Evolutionary conservation across 2,113 vertebrate genomes (phyloP).

Genomic region (Phodopus roborovskii): DNA sequence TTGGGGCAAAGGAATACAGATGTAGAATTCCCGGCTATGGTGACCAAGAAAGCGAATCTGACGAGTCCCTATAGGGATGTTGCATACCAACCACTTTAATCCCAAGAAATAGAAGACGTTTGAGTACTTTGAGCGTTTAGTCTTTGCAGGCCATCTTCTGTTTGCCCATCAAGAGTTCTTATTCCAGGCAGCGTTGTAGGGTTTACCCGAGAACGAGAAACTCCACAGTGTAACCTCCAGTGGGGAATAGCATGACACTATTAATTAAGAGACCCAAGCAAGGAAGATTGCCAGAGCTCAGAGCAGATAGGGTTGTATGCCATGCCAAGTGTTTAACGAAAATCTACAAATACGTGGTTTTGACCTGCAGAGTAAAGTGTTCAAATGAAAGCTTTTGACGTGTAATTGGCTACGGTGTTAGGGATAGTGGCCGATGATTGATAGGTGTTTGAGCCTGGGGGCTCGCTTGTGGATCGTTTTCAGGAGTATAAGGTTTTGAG

Average conservation of each 20-base stretch:
- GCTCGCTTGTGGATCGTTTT: neutral
- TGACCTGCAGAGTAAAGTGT: neutral
- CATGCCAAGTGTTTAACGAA: neutral
- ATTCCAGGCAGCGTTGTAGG: neutral
- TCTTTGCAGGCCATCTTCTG: neutral
- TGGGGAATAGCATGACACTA: neutral
- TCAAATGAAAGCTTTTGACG: neutral
- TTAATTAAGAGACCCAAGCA: neutral
- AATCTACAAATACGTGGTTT: neutral
- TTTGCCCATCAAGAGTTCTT: neutral
- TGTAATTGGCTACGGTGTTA: neutral
- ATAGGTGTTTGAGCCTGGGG: neutral
- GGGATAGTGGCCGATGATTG: neutral
- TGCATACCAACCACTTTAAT: neutral
- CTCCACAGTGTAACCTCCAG: neutral
- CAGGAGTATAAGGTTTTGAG: neutral
- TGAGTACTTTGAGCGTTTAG: neutral
- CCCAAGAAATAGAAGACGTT: neutral
- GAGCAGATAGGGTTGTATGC: neutral
- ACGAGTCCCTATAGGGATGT: neutral
- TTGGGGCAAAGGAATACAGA: neutral
- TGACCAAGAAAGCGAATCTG: neutral
- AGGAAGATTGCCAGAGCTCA: neutral
- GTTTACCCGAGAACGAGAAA: neutral
- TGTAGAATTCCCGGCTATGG: neutral